Conservation (phyloP, 2,888 invertebrate species). For the Leptinotarsa haldemani region DNA sequence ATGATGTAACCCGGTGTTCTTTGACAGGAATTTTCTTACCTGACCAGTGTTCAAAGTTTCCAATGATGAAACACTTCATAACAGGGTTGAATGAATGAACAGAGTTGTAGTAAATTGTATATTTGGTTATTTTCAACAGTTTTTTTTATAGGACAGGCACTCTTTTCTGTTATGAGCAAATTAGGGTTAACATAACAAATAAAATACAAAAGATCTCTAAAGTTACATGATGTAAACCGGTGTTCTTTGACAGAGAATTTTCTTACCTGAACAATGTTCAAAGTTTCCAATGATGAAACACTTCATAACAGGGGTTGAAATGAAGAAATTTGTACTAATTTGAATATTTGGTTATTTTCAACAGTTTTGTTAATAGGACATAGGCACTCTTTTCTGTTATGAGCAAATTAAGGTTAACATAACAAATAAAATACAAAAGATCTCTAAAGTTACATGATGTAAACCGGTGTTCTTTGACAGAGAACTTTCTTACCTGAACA, state of each 20-base stretch:
- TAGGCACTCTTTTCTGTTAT: background rate
- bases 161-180: background rate
- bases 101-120: background rate
- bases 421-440: background rate
- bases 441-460: background rate
- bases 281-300: too few species aligned
- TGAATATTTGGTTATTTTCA: background rate
- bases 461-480: too few species aligned
- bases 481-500: too few species aligned
- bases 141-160: background rate
- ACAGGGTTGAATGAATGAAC: background rate
- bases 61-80: too few species aligned
- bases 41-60: too few species aligned
- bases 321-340: background rate
- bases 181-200: background rate
- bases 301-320: background rate
- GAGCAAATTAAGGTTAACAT: background rate
- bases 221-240: too few species aligned
- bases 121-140: background rate
- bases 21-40: too few species aligned
- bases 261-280: too few species aligned
- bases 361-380: too few species aligned
- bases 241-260: too few species aligned
- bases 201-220: background rate
- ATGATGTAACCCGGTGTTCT: too few species aligned